Evolutionary conservation across 2,888 invertebrate genomes (phyloP).

Genomic region (Callosobruchus maculatus): DNA sequence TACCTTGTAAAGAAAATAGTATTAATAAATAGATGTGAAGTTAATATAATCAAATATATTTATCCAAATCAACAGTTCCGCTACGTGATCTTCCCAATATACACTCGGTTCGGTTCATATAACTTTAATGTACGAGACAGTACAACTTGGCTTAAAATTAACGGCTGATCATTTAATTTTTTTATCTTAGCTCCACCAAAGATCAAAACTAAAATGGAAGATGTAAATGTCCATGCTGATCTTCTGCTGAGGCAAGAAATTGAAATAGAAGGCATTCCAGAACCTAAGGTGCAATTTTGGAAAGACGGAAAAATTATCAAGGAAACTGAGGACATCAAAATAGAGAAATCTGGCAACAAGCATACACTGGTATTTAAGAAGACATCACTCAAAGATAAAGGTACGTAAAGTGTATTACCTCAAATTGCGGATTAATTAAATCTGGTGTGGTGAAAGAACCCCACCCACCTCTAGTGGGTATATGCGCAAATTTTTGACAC

Average conservation of each 20-base stretch:
- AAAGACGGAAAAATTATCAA: constrained; percentile 81
- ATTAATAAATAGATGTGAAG: no score
- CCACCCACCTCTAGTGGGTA: no score
- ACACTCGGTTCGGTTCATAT: no score
- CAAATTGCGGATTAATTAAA: no score
- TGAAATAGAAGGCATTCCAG: constrained; percentile 79
- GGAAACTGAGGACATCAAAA: constrained; percentile 66
- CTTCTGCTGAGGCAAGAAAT: constrained; percentile 74
- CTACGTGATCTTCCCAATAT: no score
- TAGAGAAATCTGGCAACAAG: constrained; percentile 68
- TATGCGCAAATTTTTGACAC: no score
- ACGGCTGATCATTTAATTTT: neutral
- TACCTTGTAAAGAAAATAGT: no score
- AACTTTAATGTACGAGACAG: no score
- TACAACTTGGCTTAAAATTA: no score
- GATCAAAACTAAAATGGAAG: constrained; percentile 75
- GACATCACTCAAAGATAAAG: constrained; percentile 73
- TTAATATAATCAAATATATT: no score
- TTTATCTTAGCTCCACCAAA: constrained; percentile 67
- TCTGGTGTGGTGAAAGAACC: no score
- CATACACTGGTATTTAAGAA: constrained; percentile 69
- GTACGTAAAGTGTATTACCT: constrained; percentile 22
- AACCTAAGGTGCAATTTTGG: constrained; percentile 79
- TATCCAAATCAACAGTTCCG: no score
- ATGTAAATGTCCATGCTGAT: constrained; percentile 68